These are phyloP conservation scores for Gila orcuttii DNA, from an alignment of 2,113 vertebrate species.

Conservation along the genomic window DNA sequence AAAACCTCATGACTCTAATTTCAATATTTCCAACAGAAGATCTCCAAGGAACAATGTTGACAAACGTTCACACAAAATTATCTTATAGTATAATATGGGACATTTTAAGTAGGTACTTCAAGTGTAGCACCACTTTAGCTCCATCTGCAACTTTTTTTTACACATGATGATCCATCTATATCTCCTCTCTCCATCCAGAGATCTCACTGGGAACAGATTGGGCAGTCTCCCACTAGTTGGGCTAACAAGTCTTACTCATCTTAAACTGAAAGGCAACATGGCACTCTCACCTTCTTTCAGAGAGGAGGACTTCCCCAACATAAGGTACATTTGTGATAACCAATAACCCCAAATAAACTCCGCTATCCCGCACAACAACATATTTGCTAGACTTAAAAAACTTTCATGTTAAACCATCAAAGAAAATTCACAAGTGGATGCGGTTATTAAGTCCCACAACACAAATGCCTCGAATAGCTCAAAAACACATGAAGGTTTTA, in stretches of 20 bases:
- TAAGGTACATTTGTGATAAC: slow-evolving; percentile 79
- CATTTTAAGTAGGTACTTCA: background rate
- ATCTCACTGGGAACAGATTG: slow-evolving; percentile 87
- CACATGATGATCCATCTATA: slow-evolving; percentile 25
- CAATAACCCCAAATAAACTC: background rate
- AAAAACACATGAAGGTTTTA: background rate
- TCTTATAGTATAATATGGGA: background rate
- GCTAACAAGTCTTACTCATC: slow-evolving; percentile 84
- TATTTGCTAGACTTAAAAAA: background rate
- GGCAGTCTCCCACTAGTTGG: slow-evolving; percentile 82
- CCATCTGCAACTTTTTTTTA: background rate
- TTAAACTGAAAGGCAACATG: slow-evolving; percentile 90
- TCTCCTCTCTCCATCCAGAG: slow-evolving; percentile 72
- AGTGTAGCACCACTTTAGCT: background rate
- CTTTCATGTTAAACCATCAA: background rate
- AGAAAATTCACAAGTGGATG: background rate
- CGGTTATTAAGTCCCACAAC: background rate
- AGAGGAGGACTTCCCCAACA: slow-evolving; percentile 87
- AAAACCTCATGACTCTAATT: background rate
- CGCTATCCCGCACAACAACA: background rate
- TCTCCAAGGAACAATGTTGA: background rate
- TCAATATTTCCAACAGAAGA: background rate
- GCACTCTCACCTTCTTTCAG: slow-evolving; percentile 84
- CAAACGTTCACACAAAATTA: background rate
- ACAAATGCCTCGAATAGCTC: background rate